These are phyloP conservation scores for Procapra przewalskii DNA, from an alignment of 2,113 vertebrate genomes.

Conservation along the genomic window DNA sequence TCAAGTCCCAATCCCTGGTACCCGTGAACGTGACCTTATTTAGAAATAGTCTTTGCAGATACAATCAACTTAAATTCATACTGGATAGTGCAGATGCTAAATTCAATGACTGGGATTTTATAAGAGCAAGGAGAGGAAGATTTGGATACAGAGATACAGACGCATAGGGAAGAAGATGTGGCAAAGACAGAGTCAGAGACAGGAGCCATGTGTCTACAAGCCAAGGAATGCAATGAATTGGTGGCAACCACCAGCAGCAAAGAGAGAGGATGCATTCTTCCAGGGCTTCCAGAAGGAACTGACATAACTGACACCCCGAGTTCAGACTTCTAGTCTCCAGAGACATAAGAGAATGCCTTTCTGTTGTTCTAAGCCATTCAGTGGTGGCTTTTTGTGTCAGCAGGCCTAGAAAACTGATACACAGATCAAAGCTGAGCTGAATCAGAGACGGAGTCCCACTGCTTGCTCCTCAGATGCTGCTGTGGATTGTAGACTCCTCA, in stretches of 20 bases:
- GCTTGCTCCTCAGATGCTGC: not conserved
- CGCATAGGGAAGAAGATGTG: not conserved
- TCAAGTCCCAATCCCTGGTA: not conserved
- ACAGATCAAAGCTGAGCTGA: not conserved
- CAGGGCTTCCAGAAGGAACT: not conserved
- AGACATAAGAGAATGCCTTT: not conserved
- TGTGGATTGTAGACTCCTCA: not conserved
- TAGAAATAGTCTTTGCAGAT: not conserved
- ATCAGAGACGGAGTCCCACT: not conserved
- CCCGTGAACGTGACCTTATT: not conserved
- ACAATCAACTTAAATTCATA: not conserved
- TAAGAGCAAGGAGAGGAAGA: not conserved
- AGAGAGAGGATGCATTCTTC: not conserved
- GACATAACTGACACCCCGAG: not conserved
- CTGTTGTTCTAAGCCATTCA: not conserved
- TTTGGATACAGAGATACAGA: not conserved
- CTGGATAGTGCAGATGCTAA: not conserved
- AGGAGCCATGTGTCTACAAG: not conserved
- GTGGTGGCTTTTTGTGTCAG: not conserved
- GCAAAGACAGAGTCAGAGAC: not conserved
- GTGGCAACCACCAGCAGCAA: not conserved
- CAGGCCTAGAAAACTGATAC: not conserved
- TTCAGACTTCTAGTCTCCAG: not conserved
- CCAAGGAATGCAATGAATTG: not conserved
- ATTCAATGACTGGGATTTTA: not conserved